phyloP scores from a whole-genome alignment of 2,113 vertebrate species.

The Gambusia affinis region DNA sequence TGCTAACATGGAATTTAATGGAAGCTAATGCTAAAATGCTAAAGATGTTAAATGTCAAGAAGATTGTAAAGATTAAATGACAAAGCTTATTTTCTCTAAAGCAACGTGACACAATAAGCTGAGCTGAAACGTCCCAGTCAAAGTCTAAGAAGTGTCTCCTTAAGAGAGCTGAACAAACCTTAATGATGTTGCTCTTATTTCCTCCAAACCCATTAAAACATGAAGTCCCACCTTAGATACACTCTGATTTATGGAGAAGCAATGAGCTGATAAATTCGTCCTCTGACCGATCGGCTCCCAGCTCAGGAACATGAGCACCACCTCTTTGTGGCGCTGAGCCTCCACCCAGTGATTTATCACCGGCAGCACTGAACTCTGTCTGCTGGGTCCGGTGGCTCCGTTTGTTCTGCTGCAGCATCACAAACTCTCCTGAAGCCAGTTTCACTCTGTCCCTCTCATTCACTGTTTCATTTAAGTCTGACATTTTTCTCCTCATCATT shows the following conservation, averaged over 20 bases:
- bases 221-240: neutral
- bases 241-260: neutral
- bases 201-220: neutral
- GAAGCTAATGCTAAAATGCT: no score
- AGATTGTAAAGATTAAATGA: no score
- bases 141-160: neutral
- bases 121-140: neutral
- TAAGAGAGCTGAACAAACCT: neutral
- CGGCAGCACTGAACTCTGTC: neutral
- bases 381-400: neutral
- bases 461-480: no score
- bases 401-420: neutral
- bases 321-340: neutral
- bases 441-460: no score
- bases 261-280: neutral
- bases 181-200: neutral
- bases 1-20: no score
- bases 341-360: neutral
- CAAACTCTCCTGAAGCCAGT: no score
- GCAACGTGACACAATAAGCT: no score
- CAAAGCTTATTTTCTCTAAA: no score
- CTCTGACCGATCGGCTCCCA: neutral
- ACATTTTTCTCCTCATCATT: no score
- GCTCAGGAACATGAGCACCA: neutral
- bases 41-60: no score